A percentile compares a stretch with the other conserved stretches of the same genome.
These are phyloP conservation scores for Argyra leucocephala DNA, from an alignment of 2,888 invertebrate genomes.

Conservation along the genomic window DNA sequence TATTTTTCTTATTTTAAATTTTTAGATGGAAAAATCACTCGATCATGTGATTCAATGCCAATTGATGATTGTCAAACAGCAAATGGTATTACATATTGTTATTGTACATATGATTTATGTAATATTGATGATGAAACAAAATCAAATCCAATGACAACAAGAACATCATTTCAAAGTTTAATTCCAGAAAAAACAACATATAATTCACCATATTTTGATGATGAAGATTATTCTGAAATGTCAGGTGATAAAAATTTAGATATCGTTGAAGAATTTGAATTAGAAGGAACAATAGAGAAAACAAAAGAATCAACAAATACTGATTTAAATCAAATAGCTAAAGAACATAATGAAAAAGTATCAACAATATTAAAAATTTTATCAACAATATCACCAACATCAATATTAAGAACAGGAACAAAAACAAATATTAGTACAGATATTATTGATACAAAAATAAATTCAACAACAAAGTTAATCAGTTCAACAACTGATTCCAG, in stretches of 20 bases:
- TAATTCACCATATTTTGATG: constrained; percentile 13
- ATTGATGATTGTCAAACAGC: constrained; percentile 23
- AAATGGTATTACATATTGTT: constrained; percentile 23
- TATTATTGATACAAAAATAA: no score
- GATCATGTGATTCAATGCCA: constrained; percentile 21
- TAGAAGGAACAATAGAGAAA: background rate
- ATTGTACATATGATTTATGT: constrained; percentile 21
- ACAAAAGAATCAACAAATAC: background rate
- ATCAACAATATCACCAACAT: background rate
- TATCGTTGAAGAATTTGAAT: background rate
- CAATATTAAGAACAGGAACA: background rate
- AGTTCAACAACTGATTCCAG: background rate
- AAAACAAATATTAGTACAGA: background rate
- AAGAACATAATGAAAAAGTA: background rate
- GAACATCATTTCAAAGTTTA: background rate
- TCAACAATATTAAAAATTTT: background rate
- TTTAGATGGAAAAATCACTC: constrained; percentile 15
- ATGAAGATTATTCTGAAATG: constrained; percentile 22
- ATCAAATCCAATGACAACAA: constrained; percentile 11
- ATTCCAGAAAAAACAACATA: background rate
- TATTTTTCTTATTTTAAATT: background rate
- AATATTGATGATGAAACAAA: constrained; percentile 17
- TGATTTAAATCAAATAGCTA: background rate
- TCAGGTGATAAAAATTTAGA: constrained; percentile 15
- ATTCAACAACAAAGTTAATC: no score